Conservation (phyloP, 2,797 vertebrate genomes). For the Eulemur rubriventer region DNA sequence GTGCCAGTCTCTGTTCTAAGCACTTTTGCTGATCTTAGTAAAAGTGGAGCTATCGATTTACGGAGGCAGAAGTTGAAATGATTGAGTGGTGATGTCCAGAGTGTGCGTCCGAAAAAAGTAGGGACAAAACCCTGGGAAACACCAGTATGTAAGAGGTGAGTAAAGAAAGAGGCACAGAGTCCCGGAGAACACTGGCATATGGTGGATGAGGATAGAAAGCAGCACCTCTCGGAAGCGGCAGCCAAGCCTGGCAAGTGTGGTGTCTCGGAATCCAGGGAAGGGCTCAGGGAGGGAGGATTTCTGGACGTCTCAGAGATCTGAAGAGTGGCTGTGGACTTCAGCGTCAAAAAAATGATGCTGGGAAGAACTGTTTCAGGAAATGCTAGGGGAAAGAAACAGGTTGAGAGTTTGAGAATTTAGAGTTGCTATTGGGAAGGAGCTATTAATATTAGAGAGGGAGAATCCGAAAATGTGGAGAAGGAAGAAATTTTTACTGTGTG, state of each 20-base stretch:
- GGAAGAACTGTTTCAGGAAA: not conserved
- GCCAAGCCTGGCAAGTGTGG: not conserved
- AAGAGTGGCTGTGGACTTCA: not conserved
- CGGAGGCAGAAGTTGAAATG: not conserved
- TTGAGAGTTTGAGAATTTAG: not conserved
- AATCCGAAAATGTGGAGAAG: not conserved
- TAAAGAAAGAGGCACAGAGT: not conserved
- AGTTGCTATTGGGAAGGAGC: not conserved
- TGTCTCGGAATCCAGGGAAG: not conserved
- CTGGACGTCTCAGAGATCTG: not conserved
- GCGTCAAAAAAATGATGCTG: not conserved
- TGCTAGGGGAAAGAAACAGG: not conserved
- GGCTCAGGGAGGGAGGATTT: not conserved
- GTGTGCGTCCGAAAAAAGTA: not conserved
- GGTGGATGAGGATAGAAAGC: not conserved
- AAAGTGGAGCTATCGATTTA: not conserved
- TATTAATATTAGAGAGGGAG: not conserved
- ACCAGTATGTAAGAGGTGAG: fast-evolving
- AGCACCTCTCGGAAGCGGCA: not conserved
- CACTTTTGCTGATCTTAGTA: not conserved
- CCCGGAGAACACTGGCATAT: not conserved
- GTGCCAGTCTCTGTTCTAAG: not conserved
- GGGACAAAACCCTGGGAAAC: not conserved
- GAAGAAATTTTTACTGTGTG: not conserved
- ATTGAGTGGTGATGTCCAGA: not conserved